Base-by-base conservation (phyloP, 2,113 vertebrate species). In the Coturnix japonica region DNA sequence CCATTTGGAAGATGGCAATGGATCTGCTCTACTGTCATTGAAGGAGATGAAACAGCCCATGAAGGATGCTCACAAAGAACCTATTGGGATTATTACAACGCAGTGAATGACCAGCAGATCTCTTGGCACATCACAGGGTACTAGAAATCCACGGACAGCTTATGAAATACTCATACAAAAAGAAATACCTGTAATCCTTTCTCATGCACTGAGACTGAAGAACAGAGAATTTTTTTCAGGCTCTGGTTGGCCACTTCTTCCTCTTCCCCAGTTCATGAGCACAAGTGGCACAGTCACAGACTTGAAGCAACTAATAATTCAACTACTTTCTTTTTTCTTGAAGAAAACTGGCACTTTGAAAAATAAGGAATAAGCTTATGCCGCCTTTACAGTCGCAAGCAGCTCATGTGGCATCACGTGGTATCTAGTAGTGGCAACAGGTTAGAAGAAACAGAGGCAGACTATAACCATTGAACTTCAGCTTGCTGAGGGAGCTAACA, bases 391-490 rank as follows among this genome's bases (percentile, higher is more conserved):
- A 22, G 37, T 23, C 69, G 46, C 53, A 71, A 33, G 37, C 12
- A 81, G 26, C 22, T 46, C 33, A 8, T n/a, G 2, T 31, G 28
- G 43, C 8, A 65, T 20, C 6, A 37, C 3, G 4, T 0, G 2
- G 37, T 61, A 59, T 26, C 22, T 26, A 39, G 21, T 4, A 76
- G 44, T 22, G 66, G 63, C 35, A 61, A 23, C n/a, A 60, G 47
- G 51, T 35, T 3, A 35, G 49, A 76, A 75, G 43, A 31, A 76
- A 26, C 35, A 82, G 21, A 9, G 12, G 51, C 51, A 84, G 51
- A 26, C 8, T 49, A 2, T 25, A 41, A 66, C 5, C 56, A 13
- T 39, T 30, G 14, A 80, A 33, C 37, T 65, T 30, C 31, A 13
- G 7, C 30, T 31, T 41, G 5, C 54, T 49, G 0, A 4, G 47